Evolutionary conservation across 2,797 vertebrate genomes (phyloP).

Genomic region (Sciurus vulgaris): DNA sequence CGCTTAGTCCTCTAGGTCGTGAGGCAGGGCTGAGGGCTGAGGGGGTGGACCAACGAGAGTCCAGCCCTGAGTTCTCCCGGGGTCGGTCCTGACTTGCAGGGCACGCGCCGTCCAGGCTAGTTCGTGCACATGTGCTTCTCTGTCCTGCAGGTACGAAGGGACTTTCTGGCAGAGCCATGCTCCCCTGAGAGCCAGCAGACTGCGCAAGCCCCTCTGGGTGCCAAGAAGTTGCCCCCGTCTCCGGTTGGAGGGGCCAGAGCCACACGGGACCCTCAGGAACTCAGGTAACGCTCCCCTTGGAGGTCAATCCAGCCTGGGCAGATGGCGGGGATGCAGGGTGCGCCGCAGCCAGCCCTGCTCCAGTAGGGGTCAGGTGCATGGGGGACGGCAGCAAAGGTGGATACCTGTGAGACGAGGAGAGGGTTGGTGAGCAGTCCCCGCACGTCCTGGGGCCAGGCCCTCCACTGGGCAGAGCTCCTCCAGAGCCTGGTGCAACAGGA

Average conservation of each 20-base stretch:
- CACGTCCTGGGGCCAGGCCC: rapidly evolving
- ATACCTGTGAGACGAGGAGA: not conserved
- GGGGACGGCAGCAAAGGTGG: not conserved
- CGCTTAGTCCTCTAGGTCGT: not conserved
- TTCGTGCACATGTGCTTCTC: not conserved
- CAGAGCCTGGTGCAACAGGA: not conserved
- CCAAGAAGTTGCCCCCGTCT: conserved; percentile 60
- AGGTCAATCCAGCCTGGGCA: not conserved
- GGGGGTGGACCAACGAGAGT: too few relatives aligned
- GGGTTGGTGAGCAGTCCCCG: not conserved
- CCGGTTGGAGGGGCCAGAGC: not conserved
- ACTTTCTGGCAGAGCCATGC: conserved; percentile 69
- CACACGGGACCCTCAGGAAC: conserved; percentile 57
- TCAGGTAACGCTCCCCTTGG: conserved; percentile 82
- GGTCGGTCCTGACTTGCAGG: rapidly evolving
- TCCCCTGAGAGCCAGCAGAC: conserved; percentile 73
- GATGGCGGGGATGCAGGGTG: not conserved
- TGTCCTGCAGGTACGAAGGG: conserved; percentile 82
- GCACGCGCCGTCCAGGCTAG: rapidly evolving
- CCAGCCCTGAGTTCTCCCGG: not conserved
- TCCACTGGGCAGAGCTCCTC: rapidly evolving
- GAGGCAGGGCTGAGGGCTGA: rapidly evolving
- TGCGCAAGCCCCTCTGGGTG: conserved; percentile 68
- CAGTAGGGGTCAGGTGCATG: too few relatives aligned
- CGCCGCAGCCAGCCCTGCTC: not conserved